Conservation (phyloP, 2,888 invertebrate genomes). For the Perdita meconis region DNA sequence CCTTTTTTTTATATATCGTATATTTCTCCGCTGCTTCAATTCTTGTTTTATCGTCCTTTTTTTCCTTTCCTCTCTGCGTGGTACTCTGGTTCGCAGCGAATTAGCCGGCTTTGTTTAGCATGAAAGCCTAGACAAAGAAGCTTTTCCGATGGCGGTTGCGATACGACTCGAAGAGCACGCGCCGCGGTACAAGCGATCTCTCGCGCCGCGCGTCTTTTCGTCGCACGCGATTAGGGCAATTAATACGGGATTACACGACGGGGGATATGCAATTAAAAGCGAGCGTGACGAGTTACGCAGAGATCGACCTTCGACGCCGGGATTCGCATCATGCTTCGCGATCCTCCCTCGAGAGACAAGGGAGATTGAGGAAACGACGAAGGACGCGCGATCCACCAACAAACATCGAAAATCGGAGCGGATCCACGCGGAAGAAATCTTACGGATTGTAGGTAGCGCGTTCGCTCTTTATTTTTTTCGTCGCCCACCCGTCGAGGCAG, state of each 20-base stretch:
- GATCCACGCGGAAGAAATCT: background rate
- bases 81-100: background rate
- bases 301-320: too few species aligned
- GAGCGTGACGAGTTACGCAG: background rate
- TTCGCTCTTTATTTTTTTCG: background rate
- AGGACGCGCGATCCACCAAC: background rate
- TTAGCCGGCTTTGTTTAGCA: background rate
- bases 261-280: conserved; percentile 3
- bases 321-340: background rate
- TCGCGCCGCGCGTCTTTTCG: background rate
- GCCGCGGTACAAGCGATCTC: background rate
- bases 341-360: background rate
- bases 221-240: conserved; percentile 7
- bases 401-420: background rate
- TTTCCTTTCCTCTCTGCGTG: too few species aligned
- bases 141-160: too few species aligned
- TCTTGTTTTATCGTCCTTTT: background rate
- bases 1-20: conserved; percentile 41
- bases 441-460: background rate
- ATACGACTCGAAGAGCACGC: too few species aligned
- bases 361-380: background rate
- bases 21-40: conserved; percentile 1
- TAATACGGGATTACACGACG: background rate
- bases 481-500: background rate
- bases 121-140: background rate